Percentiles rank a stretch among this genome's conserved stretches.
phyloP scores from a whole-genome alignment of 2,113 vertebrate species.

The Gavialis gangeticus region DNA sequence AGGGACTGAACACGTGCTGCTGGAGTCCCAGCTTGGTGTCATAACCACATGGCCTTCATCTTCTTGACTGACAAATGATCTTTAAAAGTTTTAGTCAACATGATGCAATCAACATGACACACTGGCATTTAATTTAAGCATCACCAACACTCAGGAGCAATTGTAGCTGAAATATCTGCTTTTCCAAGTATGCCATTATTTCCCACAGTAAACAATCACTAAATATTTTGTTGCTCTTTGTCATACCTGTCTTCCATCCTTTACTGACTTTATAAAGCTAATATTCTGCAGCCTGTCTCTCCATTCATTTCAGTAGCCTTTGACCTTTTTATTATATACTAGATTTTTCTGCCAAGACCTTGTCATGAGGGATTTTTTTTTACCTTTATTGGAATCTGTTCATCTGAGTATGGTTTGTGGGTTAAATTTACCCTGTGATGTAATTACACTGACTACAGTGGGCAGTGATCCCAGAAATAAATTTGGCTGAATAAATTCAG shows the following conservation, averaged over 20 bases:
- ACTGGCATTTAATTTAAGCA: slow-evolving; percentile 16
- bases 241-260: not conserved
- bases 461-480: slow-evolving; percentile 22
- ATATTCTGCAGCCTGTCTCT: slow-evolving; percentile 28
- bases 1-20: not conserved
- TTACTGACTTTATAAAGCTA: slow-evolving; percentile 50
- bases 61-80: slow-evolving; percentile 17
- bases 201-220: not conserved
- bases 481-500: not conserved
- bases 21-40: not conserved
- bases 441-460: slow-evolving; percentile 52
- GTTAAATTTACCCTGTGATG: slow-evolving; percentile 17
- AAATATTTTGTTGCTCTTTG: not conserved
- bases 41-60: not conserved
- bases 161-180: not conserved
- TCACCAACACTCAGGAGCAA: not conserved
- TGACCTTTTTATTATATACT: slow-evolving; percentile 63
- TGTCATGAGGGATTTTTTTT: slow-evolving; percentile 62
- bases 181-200: not conserved
- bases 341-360: slow-evolving; percentile 63
- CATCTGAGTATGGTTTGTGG: slow-evolving; percentile 17
- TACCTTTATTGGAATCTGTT: slow-evolving; percentile 56
- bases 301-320: slow-evolving; percentile 42
- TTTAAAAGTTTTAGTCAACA: slow-evolving; percentile 2
- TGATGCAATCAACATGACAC: not conserved